Evolutionary conservation across 2,113 vertebrate genomes (phyloP), one percentile per base, ranked within the genome.

Genomic region (Ptyas mucosa): DNA sequence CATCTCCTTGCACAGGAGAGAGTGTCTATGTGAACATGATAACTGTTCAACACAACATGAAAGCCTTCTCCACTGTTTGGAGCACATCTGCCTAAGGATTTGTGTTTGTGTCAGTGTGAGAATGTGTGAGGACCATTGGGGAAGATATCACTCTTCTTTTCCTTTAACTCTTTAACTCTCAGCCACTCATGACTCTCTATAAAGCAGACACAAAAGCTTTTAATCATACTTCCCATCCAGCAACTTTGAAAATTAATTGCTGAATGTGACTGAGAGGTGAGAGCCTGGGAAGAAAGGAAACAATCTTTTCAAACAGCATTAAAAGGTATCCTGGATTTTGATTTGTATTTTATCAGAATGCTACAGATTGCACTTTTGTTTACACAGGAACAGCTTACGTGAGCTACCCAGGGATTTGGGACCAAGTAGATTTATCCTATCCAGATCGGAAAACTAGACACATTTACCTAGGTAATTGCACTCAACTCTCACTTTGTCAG

Each of bases 321-420:
- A 88, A 39, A 39, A 39, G 5, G 3, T 8, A 0, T 29, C 12
- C 5, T 61, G 11, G 52, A 3, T 18, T 8, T 49, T 1, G 0
- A 21, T 85, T 11, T 15, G 3, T 11, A 2, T 43, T 12, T 0
- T 1, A 18, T 55, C 29, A 14, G 49, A 91, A 20, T 87, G 7
- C 39, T 89, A 18, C 14, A 1, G 0, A 6, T 26, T 69, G 7
- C 18, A 3, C 0, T 26, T 1, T 8, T 52, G 10, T n/a, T 2
- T 0, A 26, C n/a, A 5, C 91, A 98, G 98, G 98, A 8, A 97
- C 97, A 0, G 94, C 95, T 91, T 98, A 97, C 88, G 92, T 98
- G 95, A 95, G 98, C 69, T 97, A 97, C 92, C 88, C 97, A 93
- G 97, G 96, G 23, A 95, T 90, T 57, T 98, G 97, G 97, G 98